These are phyloP conservation scores for Marasmarcha lunaedactyla DNA, from an alignment of 2,888 invertebrate genomes.

Conservation along the genomic window DNA sequence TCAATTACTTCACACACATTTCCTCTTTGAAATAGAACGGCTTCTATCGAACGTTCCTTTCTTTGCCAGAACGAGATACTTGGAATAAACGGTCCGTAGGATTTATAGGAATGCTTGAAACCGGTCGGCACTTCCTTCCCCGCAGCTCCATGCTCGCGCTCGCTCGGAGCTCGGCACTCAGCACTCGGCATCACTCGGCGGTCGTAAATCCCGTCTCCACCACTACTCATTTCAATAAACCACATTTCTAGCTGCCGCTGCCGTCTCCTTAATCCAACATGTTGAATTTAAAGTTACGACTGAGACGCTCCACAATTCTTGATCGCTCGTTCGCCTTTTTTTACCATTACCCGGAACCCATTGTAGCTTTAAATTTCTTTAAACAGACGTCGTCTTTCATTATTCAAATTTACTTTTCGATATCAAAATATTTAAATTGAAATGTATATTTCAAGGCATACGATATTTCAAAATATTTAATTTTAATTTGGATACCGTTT, in stretches of 20 bases:
- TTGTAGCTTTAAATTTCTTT: too few relatives aligned
- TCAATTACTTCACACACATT: background rate
- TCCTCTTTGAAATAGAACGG: background rate
- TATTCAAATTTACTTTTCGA: too few relatives aligned
- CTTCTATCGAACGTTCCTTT: background rate
- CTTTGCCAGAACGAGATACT: background rate
- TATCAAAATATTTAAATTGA: too few relatives aligned
- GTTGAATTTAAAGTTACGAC: background rate
- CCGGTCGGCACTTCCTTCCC: slow-evolving; percentile 43
- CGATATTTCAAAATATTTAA: too few relatives aligned
- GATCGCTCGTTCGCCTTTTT: too few relatives aligned
- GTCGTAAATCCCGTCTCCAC: slow-evolving; percentile 6
- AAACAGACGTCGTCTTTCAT: too few relatives aligned
- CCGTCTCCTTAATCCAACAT: background rate
- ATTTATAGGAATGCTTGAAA: slow-evolving; percentile 49
- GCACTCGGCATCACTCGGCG: slow-evolving; percentile 18
- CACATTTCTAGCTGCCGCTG: background rate
- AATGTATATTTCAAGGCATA: too few relatives aligned
- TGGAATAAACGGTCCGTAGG: slow-evolving; percentile 13
- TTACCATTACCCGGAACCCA: too few relatives aligned
- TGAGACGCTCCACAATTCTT: too few relatives aligned
- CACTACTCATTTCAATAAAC: slow-evolving; percentile 1
- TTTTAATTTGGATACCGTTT: too few relatives aligned
- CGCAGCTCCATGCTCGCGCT: background rate
- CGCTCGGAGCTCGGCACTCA: slow-evolving; percentile 11